These are phyloP conservation scores for Tragelaphus imberbis DNA, from an alignment of 2,113 vertebrate species.

Conservation along the genomic window DNA sequence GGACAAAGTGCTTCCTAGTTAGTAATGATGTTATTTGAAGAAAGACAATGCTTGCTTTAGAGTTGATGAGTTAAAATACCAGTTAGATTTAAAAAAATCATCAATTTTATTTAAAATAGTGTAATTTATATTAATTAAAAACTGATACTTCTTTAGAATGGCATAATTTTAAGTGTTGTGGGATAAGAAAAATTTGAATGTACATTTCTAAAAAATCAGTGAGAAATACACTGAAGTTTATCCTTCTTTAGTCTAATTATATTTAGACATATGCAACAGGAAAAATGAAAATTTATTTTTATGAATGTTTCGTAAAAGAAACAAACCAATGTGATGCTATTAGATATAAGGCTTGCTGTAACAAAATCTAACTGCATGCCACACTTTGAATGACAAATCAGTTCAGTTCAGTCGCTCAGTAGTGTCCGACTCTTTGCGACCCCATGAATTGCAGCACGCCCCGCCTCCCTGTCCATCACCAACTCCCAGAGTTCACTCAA, in stretches of 20 bases:
- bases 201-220: background rate
- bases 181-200: background rate
- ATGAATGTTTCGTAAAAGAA: conserved; percentile 39
- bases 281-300: background rate
- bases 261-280: background rate
- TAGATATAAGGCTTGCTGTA: background rate
- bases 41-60: background rate
- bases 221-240: background rate
- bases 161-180: background rate
- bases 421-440: rapidly evolving
- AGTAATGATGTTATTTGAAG: background rate
- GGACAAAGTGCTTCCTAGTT: background rate
- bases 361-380: background rate
- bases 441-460: rapidly evolving
- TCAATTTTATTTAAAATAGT: background rate
- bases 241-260: conserved; percentile 26
- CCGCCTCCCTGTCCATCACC: too few species aligned
- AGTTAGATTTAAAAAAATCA: background rate
- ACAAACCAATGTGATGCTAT: background rate
- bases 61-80: background rate
- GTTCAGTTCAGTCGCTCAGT: too few species aligned
- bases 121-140: background rate
- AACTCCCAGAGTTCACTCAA: rapidly evolving
- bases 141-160: background rate
- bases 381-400: background rate